Base-by-base conservation (phyloP, 2,888 invertebrate genomes). In the Meteorus cinctellus region DNA sequence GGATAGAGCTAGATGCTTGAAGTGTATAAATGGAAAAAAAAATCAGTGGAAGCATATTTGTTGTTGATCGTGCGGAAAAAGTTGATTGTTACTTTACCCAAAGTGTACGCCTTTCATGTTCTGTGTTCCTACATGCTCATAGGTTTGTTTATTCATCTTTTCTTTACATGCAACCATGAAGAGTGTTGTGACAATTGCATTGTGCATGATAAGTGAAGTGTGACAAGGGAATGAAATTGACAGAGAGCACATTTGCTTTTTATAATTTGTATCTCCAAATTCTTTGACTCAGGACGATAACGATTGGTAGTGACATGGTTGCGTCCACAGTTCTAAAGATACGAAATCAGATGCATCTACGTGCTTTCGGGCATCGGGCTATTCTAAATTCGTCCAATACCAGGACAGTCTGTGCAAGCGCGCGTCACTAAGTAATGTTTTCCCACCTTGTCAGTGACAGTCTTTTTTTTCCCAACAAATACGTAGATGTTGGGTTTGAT, bases 311-410 rank as follows among this genome's bases (percentile, higher is more conserved):
- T 3, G 10, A 2, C 8, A 6, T 55, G n/a, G 51, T 41, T 66
- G 34, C 4, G 10, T 68, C 16, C 34, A n/a, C 12, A 62, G 36
- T 75, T 78, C 80, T 77, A 78, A 79, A 80, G 80, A 80, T 79
- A 79, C 79, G 48, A 75, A 79, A 79, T 0, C 5, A 4, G 71
- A 51, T 31, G 31, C 19, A 55, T 69, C 69, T 29, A 63, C 71
- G 75, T 63, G 76, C 78, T 76, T 76, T 76, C 34, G 34, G 48
- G n/a, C 70, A 78, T 74, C 74, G 77, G 68, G 74, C 78, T 75
- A 79, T 77, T 80, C 80, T 80, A 80, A 77, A 79, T 80, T 68
- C 41, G 80, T 76, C 78, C 51, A 66, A 77, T 75, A 75, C 75
- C 41, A 74, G 72, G 75, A 74, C 72, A 55, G 68, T 19, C 16